Conservation (phyloP, 1,140 invertebrate species). For the Drosophila nebulosa region DNA sequence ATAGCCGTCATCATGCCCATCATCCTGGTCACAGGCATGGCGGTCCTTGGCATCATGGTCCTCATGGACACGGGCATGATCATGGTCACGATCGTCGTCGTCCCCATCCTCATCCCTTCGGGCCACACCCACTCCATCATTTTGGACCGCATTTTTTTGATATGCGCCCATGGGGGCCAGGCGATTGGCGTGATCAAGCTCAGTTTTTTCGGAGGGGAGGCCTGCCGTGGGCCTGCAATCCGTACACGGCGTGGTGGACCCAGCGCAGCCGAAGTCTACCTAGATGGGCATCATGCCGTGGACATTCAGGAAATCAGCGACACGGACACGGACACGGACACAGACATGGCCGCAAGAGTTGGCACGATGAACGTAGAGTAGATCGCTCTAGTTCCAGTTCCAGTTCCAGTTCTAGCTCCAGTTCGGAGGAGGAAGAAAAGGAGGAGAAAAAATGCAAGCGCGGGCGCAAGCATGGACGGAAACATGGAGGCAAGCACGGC, state of each 20-base stretch:
- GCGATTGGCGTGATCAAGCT: conserved; percentile 20
- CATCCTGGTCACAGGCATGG: conserved; percentile 1
- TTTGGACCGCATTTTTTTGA: not conserved
- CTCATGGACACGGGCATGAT: conserved; percentile 7
- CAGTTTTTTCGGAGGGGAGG: conserved; percentile 63
- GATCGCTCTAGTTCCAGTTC: conserved; percentile 27
- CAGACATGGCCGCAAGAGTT: conserved; percentile 50
- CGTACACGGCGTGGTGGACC: conserved; percentile 28
- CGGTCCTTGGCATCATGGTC: conserved; percentile 5
- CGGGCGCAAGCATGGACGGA: not conserved
- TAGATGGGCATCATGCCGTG: conserved; percentile 25
- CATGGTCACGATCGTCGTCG: conserved; percentile 6
- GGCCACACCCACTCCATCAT: not conserved
- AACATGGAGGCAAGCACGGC: not conserved
- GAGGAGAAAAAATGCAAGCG: not conserved
- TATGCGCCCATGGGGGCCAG: conserved; percentile 6
- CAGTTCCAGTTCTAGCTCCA: conserved; percentile 28
- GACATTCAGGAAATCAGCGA: conserved; percentile 16
- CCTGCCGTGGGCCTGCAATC: conserved; percentile 51
- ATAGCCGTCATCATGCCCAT: conserved; percentile 24
- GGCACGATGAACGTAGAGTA: conserved; percentile 44
- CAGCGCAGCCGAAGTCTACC: not conserved
- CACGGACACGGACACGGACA: conserved; percentile 46
- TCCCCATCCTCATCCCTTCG: conserved; percentile 6
- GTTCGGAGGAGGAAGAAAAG: conserved; percentile 8